These are phyloP conservation scores for Zaprionus davidi DNA, from an alignment of 1,140 invertebrate genomes.

Conservation along the genomic window DNA sequence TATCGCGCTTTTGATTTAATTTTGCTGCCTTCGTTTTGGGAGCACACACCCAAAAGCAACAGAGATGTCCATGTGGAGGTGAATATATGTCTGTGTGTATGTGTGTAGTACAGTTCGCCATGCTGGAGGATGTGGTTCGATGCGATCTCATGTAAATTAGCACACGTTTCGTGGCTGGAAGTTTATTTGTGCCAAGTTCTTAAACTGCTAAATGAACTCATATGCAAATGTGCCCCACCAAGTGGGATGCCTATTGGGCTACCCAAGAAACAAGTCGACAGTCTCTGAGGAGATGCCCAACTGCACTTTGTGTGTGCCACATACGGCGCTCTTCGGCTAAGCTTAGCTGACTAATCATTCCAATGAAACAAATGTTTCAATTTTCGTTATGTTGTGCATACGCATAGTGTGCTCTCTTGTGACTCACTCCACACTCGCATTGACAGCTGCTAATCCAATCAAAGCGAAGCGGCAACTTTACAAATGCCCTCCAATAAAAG, in stretches of 20 bases:
- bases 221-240: slow-evolving; percentile 74
- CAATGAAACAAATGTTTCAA: slow-evolving; percentile 36
- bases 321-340: not conserved
- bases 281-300: slow-evolving; percentile 1
- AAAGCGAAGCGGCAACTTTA: slow-evolving; percentile 52
- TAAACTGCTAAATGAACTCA: slow-evolving; percentile 79
- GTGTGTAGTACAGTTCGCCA: slow-evolving; percentile 16
- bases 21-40: slow-evolving; percentile 62
- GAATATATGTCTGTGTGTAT: slow-evolving; percentile 9
- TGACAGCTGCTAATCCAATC: slow-evolving; percentile 51
- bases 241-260: slow-evolving; percentile 67
- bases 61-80: slow-evolving; percentile 70
- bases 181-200: slow-evolving; percentile 71
- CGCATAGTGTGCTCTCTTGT: slow-evolving; percentile 40
- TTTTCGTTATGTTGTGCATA: slow-evolving; percentile 59
- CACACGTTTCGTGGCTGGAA: slow-evolving; percentile 72
- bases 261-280: slow-evolving; percentile 9
- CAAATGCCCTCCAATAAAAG: slow-evolving; percentile 37
- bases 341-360: slow-evolving; percentile 44
- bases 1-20: slow-evolving; percentile 81
- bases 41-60: slow-evolving; percentile 47
- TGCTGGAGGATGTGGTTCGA: slow-evolving; percentile 57
- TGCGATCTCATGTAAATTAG: slow-evolving; percentile 82
- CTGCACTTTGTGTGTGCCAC: not conserved
- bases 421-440: slow-evolving; percentile 44